A percentile compares a stretch with the other conserved stretches of the same genome.
phyloP scores from a whole-genome alignment of 2,888 invertebrate species.

The Drosophila koepferae region DNA sequence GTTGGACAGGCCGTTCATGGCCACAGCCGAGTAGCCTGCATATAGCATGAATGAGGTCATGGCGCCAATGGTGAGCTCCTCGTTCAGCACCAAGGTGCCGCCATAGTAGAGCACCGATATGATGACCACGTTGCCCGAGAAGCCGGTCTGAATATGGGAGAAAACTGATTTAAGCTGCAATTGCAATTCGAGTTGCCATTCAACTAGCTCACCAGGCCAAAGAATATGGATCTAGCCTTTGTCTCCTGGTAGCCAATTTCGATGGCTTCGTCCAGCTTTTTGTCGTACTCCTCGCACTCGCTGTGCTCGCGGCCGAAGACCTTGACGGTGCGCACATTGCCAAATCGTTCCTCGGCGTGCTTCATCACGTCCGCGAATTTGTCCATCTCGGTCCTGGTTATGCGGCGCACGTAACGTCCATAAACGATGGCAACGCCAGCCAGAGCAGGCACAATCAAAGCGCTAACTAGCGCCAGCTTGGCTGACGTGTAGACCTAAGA shows the following conservation, averaged over 20 bases:
- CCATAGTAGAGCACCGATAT: constrained; percentile 96
- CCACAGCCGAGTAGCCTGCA: constrained; percentile 96
- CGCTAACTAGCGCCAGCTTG: constrained; percentile 93
- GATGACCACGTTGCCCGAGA: constrained; percentile 95
- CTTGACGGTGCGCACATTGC: constrained; percentile 96
- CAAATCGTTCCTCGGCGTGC: constrained; percentile 95
- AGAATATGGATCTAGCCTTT: constrained; percentile 94
- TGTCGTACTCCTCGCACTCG: constrained; percentile 90
- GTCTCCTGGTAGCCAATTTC: constrained; percentile 94
- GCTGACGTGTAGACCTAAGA: constrained; percentile 91
- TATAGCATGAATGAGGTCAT: constrained; percentile 97
- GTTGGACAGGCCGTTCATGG: constrained; percentile 94
- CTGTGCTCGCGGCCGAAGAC: constrained; percentile 94
- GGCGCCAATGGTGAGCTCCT: constrained; percentile 92
- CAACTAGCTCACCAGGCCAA: constrained; percentile 90
- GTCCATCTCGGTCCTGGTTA: constrained; percentile 93
- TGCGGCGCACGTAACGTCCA: constrained; percentile 93
- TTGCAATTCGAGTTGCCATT: too few relatives aligned
- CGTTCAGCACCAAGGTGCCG: constrained; percentile 93
- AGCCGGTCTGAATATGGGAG: constrained; percentile 88
- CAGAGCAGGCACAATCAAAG: constrained; percentile 95
- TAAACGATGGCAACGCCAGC: constrained; percentile 93
- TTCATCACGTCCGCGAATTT: constrained; percentile 88
- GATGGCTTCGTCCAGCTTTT: constrained; percentile 90
- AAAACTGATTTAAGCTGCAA: not conserved